These are phyloP conservation scores for Balaeniceps rex DNA, from an alignment of 2,113 vertebrate species.

Conservation along the genomic window DNA sequence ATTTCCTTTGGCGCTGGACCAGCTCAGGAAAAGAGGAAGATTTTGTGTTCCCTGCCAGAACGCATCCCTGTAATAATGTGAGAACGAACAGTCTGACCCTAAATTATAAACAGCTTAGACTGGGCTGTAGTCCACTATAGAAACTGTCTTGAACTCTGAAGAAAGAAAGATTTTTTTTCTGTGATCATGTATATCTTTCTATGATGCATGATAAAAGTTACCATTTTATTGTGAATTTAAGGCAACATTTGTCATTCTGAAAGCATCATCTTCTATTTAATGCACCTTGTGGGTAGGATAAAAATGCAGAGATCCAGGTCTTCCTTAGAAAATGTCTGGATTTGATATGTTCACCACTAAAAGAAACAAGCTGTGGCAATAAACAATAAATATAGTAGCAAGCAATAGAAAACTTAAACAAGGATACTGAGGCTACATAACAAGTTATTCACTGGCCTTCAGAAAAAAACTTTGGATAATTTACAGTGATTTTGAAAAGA, in stretches of 20 bases:
- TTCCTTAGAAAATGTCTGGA: not conserved
- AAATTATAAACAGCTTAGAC: conserved; percentile 30
- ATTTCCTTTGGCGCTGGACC: not conserved
- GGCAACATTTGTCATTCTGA: not conserved
- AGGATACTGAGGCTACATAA: not conserved
- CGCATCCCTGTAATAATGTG: conserved; percentile 16
- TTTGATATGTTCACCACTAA: not conserved
- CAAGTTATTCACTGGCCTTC: not conserved
- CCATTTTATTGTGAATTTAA: not conserved
- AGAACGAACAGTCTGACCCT: conserved; percentile 8
- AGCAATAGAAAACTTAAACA: not conserved
- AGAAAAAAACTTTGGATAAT: not conserved
- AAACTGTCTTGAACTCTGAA: not conserved
- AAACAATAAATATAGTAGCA: not conserved
- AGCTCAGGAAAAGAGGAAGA: conserved; percentile 45
- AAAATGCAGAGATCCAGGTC: not conserved
- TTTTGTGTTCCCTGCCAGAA: conserved; percentile 23
- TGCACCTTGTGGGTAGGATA: not conserved
- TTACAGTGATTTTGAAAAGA: not conserved
- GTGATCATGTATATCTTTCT: not conserved
- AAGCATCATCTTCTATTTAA: not conserved
- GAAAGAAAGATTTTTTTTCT: not conserved
- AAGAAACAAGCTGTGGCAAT: not conserved
- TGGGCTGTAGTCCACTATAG: not conserved
- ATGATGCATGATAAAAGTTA: not conserved